phyloP scores from a whole-genome alignment of 2,113 vertebrate genomes.

The Actenoides hombroni region DNA sequence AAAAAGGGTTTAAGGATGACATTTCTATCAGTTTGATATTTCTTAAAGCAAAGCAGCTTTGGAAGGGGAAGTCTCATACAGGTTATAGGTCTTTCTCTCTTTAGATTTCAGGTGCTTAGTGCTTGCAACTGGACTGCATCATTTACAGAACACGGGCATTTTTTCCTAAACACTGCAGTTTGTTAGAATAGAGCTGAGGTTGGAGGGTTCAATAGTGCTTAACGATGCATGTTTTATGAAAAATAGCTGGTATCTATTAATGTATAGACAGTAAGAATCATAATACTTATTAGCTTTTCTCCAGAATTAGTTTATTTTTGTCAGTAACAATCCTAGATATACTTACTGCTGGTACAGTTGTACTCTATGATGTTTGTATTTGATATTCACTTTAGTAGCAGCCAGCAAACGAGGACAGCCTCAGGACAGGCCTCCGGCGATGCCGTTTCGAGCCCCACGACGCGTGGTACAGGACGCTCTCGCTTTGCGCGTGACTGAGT shows the following conservation, averaged over 20 bases:
- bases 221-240: constrained; percentile 85
- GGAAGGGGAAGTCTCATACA: constrained; percentile 76
- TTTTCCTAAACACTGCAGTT: constrained; percentile 83
- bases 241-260: constrained; percentile 99
- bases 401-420: constrained; percentile 77
- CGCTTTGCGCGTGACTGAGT: constrained; percentile 62
- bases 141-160: constrained; percentile 79
- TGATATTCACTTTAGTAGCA: constrained; percentile 80
- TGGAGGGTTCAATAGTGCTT: constrained; percentile 85
- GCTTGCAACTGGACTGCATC: constrained; percentile 80
- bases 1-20: constrained; percentile 69
- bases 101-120: constrained; percentile 76
- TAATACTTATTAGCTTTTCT: constrained; percentile 87
- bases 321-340: constrained; percentile 90
- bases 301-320: constrained; percentile 86
- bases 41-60: constrained; percentile 65
- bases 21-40: constrained; percentile 63
- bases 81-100: constrained; percentile 76
- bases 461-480: constrained; percentile 78
- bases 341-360: constrained; percentile 99
- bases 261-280: constrained; percentile 88
- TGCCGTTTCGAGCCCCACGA: constrained; percentile 48
- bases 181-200: constrained; percentile 79
- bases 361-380: constrained; percentile 88
- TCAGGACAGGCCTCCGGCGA: constrained; percentile 81